Evolutionary conservation across 2,888 invertebrate genomes (phyloP).

Genomic region (Andrena camellia): DNA sequence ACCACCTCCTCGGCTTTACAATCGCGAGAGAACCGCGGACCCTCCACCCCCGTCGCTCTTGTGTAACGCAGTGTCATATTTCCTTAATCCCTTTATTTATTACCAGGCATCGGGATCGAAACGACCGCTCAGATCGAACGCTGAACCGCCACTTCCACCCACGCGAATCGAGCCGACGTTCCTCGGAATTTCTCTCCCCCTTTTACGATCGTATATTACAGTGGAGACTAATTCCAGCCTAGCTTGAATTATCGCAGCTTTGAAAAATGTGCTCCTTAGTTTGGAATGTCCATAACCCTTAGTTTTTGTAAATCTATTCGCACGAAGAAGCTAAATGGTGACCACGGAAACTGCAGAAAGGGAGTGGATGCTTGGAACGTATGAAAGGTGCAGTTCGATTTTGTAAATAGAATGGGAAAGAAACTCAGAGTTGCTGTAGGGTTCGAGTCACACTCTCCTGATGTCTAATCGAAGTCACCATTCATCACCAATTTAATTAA

Average conservation of each 20-base stretch:
- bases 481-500: constrained; percentile 1
- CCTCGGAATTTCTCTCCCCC: neutral
- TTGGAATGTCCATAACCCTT: too few relatives aligned
- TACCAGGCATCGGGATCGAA: constrained; percentile 30
- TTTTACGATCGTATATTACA: neutral
- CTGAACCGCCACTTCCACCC: neutral
- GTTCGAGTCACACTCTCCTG: too few relatives aligned
- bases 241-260: too few relatives aligned
- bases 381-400: too few relatives aligned
- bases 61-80: constrained; percentile 58
- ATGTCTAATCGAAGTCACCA: neutral
- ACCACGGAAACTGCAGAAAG: too few relatives aligned
- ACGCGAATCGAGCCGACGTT: neutral
- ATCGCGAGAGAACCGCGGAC: constrained; percentile 53
- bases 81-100: constrained; percentile 68
- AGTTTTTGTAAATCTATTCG: too few relatives aligned
- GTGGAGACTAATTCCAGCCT: too few relatives aligned
- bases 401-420: too few relatives aligned
- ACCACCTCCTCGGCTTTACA: constrained; percentile 68
- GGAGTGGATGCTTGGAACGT: too few relatives aligned
- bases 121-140: constrained; percentile 15
- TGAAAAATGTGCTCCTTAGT: too few relatives aligned
- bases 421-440: too few relatives aligned
- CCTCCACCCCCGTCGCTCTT: constrained; percentile 25
- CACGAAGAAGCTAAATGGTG: too few relatives aligned